phyloP scores from a whole-genome alignment of 2,888 invertebrate genomes.

The Limnephilus marmoratus region DNA sequence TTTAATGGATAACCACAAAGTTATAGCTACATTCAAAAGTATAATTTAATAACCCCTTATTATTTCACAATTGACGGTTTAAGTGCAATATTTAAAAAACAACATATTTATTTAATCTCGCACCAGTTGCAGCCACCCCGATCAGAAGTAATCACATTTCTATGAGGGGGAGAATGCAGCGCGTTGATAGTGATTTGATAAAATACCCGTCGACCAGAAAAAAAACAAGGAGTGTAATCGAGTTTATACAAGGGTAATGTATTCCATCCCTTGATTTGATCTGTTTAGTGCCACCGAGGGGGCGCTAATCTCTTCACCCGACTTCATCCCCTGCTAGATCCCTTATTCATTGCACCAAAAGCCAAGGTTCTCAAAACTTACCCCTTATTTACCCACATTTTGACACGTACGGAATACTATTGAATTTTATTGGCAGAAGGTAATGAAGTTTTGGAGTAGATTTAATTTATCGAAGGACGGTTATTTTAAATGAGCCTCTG shows the following conservation, averaged over 20 bases:
- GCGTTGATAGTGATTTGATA: conserved; percentile 46
- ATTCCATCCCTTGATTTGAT: conserved; percentile 48
- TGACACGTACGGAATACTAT: background rate
- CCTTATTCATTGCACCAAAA: conserved; percentile 16
- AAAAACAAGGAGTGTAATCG: conserved; percentile 48
- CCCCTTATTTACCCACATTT: background rate
- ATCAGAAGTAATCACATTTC: conserved; percentile 30
- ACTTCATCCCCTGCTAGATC: conserved; percentile 10
- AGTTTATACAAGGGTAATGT: conserved; percentile 49
- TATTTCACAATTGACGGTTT: background rate
- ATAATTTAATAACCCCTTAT: background rate
- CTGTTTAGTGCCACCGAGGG: conserved; percentile 40
- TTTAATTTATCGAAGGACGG: background rate
- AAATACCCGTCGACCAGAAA: conserved; percentile 48
- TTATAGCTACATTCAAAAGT: no score
- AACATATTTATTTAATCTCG: conserved; percentile 21
- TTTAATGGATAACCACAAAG: no score
- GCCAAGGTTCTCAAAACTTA: background rate
- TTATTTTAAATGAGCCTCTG: background rate
- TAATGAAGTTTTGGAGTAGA: background rate
- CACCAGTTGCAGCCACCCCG: conserved; percentile 16
- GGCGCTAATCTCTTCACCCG: conserved; percentile 43
- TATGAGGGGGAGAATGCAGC: conserved; percentile 36
- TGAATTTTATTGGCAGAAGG: background rate
- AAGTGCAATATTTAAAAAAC: background rate